Evolutionary conservation across 2,888 invertebrate species (phyloP).

Genomic region (Epsilonema sp.): DNA sequence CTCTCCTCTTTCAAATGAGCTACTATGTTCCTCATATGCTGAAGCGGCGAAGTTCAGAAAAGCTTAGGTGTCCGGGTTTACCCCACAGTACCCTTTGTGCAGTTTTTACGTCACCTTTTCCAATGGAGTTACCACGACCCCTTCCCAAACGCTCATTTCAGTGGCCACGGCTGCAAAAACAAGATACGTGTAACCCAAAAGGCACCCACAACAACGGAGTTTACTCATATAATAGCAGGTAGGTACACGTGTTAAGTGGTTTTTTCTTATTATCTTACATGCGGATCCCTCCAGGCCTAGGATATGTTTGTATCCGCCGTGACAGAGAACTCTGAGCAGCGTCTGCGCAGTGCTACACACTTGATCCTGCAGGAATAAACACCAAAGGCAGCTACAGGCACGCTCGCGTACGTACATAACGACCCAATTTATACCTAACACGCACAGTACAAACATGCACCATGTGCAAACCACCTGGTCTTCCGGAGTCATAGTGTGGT

Average conservation of each 20-base stretch:
- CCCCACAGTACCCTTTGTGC: too few relatives aligned
- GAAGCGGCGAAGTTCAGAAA: too few relatives aligned
- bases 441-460: not conserved
- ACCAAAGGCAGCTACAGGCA: not conserved
- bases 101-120: too few relatives aligned
- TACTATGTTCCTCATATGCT: too few relatives aligned
- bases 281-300: slow-evolving; percentile 41
- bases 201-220: too few relatives aligned
- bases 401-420: too few relatives aligned
- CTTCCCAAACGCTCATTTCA: slow-evolving; percentile 90
- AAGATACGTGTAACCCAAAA: not conserved
- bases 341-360: slow-evolving; percentile 87
- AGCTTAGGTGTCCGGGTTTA: too few relatives aligned
- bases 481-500: slow-evolving; percentile 68
- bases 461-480: slow-evolving; percentile 40
- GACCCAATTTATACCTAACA: too few relatives aligned
- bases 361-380: slow-evolving; percentile 46
- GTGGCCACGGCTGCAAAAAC: slow-evolving; percentile 42
- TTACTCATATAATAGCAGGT: too few relatives aligned
- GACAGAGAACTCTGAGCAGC: slow-evolving; percentile 63
- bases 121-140: slow-evolving; percentile 82
- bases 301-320: slow-evolving; percentile 80
- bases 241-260: too few relatives aligned
- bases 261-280: too few relatives aligned
- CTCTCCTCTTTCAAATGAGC: too few relatives aligned